A percentile compares a stretch with the other conserved stretches of the same genome.
Conservation (phyloP, 2,888 invertebrate genomes). For the Macrophya alboannulata region DNA sequence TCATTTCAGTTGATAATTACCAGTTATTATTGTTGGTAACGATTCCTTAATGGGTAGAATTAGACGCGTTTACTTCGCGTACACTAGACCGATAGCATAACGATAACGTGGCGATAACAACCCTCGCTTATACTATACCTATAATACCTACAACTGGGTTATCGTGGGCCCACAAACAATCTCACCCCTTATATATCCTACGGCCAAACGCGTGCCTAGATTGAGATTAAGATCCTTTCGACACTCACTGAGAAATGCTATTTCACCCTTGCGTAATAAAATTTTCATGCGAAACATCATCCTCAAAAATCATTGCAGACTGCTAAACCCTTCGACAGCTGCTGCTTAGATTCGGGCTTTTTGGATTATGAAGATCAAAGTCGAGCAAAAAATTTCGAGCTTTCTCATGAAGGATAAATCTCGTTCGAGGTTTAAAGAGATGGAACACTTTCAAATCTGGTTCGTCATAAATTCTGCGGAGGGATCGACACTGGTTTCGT, state of each 20-base stretch:
- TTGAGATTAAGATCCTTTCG: conserved; percentile 49
- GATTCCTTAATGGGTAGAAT: conserved; percentile 51
- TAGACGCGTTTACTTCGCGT: conserved; percentile 43
- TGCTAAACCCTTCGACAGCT: background rate
- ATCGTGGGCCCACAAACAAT: background rate
- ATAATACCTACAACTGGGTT: conserved; percentile 31
- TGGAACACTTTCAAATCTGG: too few species aligned
- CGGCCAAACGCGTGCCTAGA: conserved; percentile 29
- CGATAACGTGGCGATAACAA: conserved; percentile 44
- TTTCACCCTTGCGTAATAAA: background rate
- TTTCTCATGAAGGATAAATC: too few species aligned
- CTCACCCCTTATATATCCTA: conserved; percentile 29
- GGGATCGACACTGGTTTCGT: background rate
- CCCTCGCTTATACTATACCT: conserved; percentile 30
- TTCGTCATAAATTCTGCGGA: background rate
- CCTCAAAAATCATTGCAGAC: background rate
- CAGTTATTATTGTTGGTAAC: conserved; percentile 49
- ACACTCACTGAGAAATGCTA: conserved; percentile 37
- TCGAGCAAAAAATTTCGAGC: too few species aligned
- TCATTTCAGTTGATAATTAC: conserved; percentile 44
- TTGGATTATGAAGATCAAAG: too few species aligned
- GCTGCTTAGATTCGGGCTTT: background rate
- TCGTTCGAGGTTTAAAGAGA: too few species aligned
- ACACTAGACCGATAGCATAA: conserved; percentile 23
- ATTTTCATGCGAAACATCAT: background rate